A percentile compares a stretch with the other conserved stretches of the same genome.
These are phyloP conservation scores for Indicator maculatus DNA, from an alignment of 2,113 vertebrate genomes.

Conservation along the genomic window DNA sequence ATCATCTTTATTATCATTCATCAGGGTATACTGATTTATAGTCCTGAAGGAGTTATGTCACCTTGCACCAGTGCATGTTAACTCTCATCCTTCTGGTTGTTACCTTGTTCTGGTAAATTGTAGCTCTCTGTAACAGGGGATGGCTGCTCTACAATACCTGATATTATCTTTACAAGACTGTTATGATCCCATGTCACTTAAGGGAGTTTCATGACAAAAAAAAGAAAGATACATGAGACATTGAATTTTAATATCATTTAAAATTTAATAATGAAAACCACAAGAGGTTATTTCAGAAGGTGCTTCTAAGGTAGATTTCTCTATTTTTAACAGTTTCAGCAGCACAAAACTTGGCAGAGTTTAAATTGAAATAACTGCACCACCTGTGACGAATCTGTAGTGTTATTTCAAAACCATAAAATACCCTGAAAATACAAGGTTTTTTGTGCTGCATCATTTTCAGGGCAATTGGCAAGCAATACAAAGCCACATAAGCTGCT, in stretches of 20 bases:
- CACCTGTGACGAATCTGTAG: not conserved
- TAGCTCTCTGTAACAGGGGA: not conserved
- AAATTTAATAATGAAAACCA: not conserved
- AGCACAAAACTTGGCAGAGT: not conserved
- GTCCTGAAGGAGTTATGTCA: not conserved
- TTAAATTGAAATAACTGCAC: not conserved
- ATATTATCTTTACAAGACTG: not conserved
- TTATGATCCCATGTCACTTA: not conserved
- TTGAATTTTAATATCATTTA: not conserved
- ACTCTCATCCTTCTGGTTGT: not conserved
- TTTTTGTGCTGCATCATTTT: constrained; percentile 62
- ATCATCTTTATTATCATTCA: not conserved
- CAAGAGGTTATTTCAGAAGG: not conserved
- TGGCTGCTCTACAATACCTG: not conserved
- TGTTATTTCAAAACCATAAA: constrained; percentile 31
- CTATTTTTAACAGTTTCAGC: not conserved
- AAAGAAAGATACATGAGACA: not conserved
- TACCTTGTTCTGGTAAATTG: not conserved
- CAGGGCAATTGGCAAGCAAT: constrained; percentile 2
- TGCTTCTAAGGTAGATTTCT: not conserved
- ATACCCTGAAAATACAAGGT: constrained; percentile 39
- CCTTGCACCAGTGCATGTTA: not conserved
- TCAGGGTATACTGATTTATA: not conserved
- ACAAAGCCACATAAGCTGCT: not conserved
- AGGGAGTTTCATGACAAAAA: not conserved